A percentile compares a stretch with the other conserved stretches of the same genome.
phyloP scores from a whole-genome alignment of 37 sponge, comb jelly and placozoan species.

The Amphimedon queenslandica region DNA sequence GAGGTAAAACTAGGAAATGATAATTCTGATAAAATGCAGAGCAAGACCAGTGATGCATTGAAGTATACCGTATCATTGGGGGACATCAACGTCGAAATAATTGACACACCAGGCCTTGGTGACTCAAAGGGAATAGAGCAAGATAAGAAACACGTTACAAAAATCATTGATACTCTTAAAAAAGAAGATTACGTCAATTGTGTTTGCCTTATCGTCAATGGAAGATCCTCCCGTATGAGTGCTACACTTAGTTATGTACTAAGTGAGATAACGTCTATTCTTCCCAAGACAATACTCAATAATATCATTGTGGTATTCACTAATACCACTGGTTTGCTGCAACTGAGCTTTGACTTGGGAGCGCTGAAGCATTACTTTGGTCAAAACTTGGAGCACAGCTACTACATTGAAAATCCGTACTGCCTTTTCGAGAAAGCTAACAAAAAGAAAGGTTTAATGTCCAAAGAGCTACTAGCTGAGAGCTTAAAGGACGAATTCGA shows the following conservation, averaged over 20 bases:
- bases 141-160: conserved; percentile 9
- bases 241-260: conserved; percentile 20
- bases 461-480: neutral
- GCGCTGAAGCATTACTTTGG: conserved; percentile 30
- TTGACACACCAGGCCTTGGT: conserved; percentile 42
- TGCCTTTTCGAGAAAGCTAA: conserved; percentile 33
- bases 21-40: conserved; percentile 10
- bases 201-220: conserved; percentile 38
- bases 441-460: neutral
- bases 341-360: conserved; percentile 9
- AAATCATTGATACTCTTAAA: conserved; percentile 21
- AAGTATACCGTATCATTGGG: conserved; percentile 10
- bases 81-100: conserved; percentile 12
- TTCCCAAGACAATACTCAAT: conserved; percentile 18
- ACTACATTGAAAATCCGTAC: conserved; percentile 50
- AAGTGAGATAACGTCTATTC: conserved; percentile 28
- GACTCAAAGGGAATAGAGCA: no score
- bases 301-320: conserved; percentile 44
- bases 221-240: conserved; percentile 8
- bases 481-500: conserved; percentile 4
- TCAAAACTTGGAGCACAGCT: neutral
- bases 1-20: conserved; percentile 24
- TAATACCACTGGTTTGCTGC: conserved; percentile 7
- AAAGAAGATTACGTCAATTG: conserved; percentile 20
- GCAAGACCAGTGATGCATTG: conserved; percentile 16